Evolutionary conservation across 2,888 invertebrate genomes (phyloP).

Genomic region (Acleris emargana): DNA sequence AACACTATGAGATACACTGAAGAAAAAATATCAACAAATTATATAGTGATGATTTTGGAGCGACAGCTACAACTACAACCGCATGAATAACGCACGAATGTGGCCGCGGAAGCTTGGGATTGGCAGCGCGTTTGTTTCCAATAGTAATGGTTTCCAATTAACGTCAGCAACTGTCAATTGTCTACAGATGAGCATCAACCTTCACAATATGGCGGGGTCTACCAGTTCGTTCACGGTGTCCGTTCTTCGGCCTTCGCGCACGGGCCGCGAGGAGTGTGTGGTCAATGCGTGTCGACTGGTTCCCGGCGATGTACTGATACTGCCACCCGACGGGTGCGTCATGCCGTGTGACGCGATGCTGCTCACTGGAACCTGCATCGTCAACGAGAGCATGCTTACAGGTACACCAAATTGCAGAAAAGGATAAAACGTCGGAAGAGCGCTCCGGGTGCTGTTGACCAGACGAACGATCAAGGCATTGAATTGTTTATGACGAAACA

Average conservation of each 20-base stretch:
- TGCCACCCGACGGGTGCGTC: conserved; percentile 90
- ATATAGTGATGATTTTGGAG: too few species aligned
- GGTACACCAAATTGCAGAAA: conserved; percentile 74
- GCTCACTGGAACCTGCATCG: conserved; percentile 93
- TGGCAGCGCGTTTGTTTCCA: too few species aligned
- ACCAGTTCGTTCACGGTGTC: conserved; percentile 84
- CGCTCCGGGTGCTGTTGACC: too few species aligned
- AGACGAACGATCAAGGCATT: too few species aligned
- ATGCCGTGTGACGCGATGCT: conserved; percentile 94
- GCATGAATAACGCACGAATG: too few species aligned
- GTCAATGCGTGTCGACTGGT: conserved; percentile 86
- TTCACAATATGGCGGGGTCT: conserved; percentile 87
- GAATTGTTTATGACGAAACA: too few species aligned
- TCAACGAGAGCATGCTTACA: conserved; percentile 97
- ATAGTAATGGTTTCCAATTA: neutral
- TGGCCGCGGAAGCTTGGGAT: too few species aligned
- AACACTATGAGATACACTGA: too few species aligned
- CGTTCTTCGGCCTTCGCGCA: conserved; percentile 79
- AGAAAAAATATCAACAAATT: too few species aligned
- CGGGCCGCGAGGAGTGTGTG: conserved; percentile 74
- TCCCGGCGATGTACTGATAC: conserved; percentile 92
- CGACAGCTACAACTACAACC: too few species aligned
- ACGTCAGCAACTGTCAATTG: neutral
- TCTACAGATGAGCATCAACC: conserved; percentile 86
- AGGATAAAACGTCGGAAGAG: too few species aligned